Base-by-base conservation (phyloP, 1,140 invertebrate species). In the Drosophila orena region DNA sequence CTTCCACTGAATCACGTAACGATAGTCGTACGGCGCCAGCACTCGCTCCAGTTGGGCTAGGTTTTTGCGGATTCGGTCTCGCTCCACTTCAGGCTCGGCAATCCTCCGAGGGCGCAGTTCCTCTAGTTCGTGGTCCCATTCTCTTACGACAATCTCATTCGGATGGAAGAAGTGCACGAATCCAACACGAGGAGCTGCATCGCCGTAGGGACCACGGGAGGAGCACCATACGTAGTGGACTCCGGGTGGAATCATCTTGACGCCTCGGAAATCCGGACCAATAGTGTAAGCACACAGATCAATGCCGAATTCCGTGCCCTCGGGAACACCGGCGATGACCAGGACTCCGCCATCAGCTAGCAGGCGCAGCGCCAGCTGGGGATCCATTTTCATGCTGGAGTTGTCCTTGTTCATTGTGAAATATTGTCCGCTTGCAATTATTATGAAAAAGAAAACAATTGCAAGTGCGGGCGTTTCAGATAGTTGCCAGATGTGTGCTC, bases 171-270 rank as follows among this genome's bases (percentile, higher is more conserved):
- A 94, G 90, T 99, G 95, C 86, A 99, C 96, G 89, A 99, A 99
- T 22, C 98, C 98, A 57, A 96, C 95, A 84, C 98, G 92, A 0
- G 94, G 94, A 3, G 93, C 93, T 5, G 91, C 73, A 76, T 94
- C 94, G 4, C 93, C 94, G 46, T 92, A 93, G n/a, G 92, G 92
- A 70, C 94, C 93, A 64, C 93, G 94, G 1, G 93, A 92, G 55
- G 93, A 93, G 65, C 97, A 98, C 91, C 97, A 99, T 8, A 99
- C 93, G 91, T 97, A 99, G 93, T 99, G 99, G 58, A 99, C 93
- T 17, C 99, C 99, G 14, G 98, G 97, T 2, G 98, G 98, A 73
- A 99, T 99, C 98, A 99, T 99, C 95, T 99, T 99, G 38, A 99
- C 94, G 14, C 98, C 99, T 69, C 96, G 95, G 92, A 99, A 99